Percentiles rank a stretch among this genome's conserved stretches.
These are phyloP conservation scores for Lagothrix lagotricha DNA, from an alignment of 2,797 vertebrate species.

Conservation along the genomic window DNA sequence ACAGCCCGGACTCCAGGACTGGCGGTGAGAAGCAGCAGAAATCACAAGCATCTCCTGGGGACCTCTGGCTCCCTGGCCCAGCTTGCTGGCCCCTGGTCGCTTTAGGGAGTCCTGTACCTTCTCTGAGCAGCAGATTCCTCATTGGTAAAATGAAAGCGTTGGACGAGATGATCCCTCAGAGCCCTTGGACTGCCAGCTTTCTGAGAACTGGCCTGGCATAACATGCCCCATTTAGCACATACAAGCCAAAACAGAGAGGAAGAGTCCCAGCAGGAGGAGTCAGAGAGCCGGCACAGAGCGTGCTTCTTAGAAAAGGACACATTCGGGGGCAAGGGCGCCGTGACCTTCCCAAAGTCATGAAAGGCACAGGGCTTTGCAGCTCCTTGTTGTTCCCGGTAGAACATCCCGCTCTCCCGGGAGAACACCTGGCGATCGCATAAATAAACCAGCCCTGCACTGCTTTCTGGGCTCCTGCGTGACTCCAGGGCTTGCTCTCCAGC, in stretches of 20 bases:
- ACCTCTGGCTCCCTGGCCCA: not conserved
- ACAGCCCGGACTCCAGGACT: not conserved
- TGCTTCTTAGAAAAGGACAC: not conserved
- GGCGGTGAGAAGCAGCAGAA: not conserved
- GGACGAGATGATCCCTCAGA: not conserved
- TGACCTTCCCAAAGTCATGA: not conserved
- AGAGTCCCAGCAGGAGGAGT: not conserved
- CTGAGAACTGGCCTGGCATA: not conserved
- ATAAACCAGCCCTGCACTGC: not conserved
- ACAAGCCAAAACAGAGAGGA: not conserved
- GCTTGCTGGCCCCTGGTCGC: not conserved
- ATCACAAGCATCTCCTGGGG: not conserved
- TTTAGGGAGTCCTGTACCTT: not conserved
- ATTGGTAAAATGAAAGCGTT: not conserved
- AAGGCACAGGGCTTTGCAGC: not conserved
- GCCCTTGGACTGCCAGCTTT: not conserved
- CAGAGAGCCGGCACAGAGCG: not conserved
- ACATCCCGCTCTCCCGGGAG: accelerated
- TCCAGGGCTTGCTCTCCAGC: not conserved
- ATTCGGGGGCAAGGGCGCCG: not conserved
- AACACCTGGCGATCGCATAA: no score
- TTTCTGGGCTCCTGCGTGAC: not conserved
- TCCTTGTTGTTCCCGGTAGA: not conserved
- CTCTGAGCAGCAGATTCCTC: not conserved
- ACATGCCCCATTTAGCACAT: accelerated